These are phyloP conservation scores for Caranx melampygus DNA, from an alignment of 2,113 vertebrate genomes.

Conservation along the genomic window DNA sequence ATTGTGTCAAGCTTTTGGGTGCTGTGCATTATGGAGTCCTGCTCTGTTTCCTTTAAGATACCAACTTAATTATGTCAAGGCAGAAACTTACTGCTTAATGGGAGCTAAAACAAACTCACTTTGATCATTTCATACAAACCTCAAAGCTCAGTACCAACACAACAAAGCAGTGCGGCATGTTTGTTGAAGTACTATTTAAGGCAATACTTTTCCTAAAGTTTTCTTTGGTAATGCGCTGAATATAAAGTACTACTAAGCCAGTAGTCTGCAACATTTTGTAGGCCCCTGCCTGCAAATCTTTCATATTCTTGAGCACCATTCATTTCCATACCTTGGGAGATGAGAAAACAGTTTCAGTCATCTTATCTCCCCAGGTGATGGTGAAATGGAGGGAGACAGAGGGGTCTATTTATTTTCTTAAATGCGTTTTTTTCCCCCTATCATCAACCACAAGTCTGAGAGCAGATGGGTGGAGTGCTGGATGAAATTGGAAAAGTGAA, in stretches of 20 bases:
- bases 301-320: slow-evolving; percentile 51
- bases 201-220: slow-evolving; percentile 25
- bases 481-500: slow-evolving; percentile 66
- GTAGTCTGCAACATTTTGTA: slow-evolving; percentile 42
- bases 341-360: slow-evolving; percentile 65
- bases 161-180: not conserved
- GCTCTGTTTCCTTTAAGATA: not conserved
- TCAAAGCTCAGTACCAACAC: not conserved
- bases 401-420: slow-evolving; percentile 70
- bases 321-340: slow-evolving; percentile 67
- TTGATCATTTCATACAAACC: not conserved
- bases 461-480: slow-evolving; percentile 39
- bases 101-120: not conserved
- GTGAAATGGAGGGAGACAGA: slow-evolving; percentile 70
- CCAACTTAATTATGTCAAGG: not conserved
- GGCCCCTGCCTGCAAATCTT: slow-evolving; percentile 41
- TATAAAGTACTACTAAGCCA: slow-evolving; percentile 44
- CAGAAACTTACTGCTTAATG: not conserved
- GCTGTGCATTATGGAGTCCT: not conserved
- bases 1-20: not conserved
- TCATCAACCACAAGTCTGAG: slow-evolving; percentile 58
- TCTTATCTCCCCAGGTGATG: slow-evolving; percentile 71
- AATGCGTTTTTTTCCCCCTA: slow-evolving; percentile 57
- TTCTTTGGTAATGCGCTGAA: slow-evolving; percentile 37
- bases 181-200: slow-evolving; percentile 10